Evolutionary conservation across 2,888 invertebrate genomes (phyloP).

Genomic region (Drosophila imparisetae): DNA sequence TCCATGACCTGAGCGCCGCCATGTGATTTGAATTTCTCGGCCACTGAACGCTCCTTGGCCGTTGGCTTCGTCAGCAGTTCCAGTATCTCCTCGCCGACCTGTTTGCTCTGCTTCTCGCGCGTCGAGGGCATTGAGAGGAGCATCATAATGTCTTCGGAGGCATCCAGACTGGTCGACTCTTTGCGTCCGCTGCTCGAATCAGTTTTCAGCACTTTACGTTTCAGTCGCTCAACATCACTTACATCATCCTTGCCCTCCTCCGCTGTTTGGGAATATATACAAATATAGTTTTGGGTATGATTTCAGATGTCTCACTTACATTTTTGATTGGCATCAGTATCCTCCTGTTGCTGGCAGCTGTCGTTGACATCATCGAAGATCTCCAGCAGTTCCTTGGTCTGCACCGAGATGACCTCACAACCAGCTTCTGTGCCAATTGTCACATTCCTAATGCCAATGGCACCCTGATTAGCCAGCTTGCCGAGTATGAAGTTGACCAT

Average conservation of each 20-base stretch:
- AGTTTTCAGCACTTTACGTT: conserved; percentile 69
- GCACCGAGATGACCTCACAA: conserved; percentile 84
- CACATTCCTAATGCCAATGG: conserved; percentile 82
- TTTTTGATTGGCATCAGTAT: conserved; percentile 85
- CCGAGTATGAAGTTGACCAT: conserved; percentile 90
- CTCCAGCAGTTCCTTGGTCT: conserved; percentile 78
- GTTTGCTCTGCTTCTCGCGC: conserved; percentile 97
- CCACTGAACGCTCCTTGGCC: conserved; percentile 97
- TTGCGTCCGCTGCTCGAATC: conserved; percentile 69
- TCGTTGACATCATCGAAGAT: conserved; percentile 83
- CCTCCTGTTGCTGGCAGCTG: conserved; percentile 83
- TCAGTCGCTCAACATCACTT: conserved; percentile 66
- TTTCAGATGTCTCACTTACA: conserved; percentile 71
- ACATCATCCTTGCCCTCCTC: conserved; percentile 61
- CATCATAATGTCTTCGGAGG: conserved; percentile 90
- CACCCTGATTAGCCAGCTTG: conserved; percentile 90
- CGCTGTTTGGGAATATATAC: conserved; percentile 36
- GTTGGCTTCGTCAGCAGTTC: conserved; percentile 97
- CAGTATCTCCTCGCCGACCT: conserved; percentile 97
- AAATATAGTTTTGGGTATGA: not conserved
- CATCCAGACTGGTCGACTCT: conserved; percentile 81
- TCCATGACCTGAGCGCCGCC: conserved; percentile 97
- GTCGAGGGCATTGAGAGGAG: conserved; percentile 90
- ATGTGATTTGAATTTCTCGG: conserved; percentile 97
- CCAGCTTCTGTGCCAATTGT: conserved; percentile 83